Base-by-base conservation (phyloP, 2,113 vertebrate species). In the Elaphurus davidianus region DNA sequence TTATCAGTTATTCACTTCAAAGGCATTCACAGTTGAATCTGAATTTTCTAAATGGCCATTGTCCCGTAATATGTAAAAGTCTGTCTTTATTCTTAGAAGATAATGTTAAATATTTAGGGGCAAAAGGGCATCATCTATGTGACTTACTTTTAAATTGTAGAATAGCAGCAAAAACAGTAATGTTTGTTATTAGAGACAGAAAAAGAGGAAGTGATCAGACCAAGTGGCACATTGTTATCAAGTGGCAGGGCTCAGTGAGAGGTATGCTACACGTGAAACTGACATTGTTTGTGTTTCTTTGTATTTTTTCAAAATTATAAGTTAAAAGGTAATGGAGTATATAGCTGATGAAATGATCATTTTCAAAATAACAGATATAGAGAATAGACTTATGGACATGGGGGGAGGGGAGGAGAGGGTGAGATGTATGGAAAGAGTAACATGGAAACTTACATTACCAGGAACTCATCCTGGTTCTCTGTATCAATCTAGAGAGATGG, bases 251-350 rank as follows among this genome's bases (percentile, higher is more conserved):
- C 15, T 27, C 8, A 79, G 36, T 9, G 16, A 47, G 9, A 74
- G 4, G 0, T 0, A 0, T 8, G 25, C 78, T 12, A 6, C 6
- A 11, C 30, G 5, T 5, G 43, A 12, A 4, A 7, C 15, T 1
- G 1, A 2, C 14, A 15, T 4, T 25, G 19, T 45, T 30, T 28
- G 1, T 33, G 0, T 43, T n/a, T 43, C 50, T 76, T 76, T 25
- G 3, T 30, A 2, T 78, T 81, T 92, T 78, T 90, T n/a, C 45
- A 79, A 59, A 84, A 74, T 87, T 36, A 4, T 62, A 50, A 60
- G 3, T 36, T 47, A 43, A 62, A 74, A 28, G 12, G 30, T 14
- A 62, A 85, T 12, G n/a, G 11, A 33, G 36, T 76, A 27, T 5
- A 7, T 6, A 13, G 43, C 19, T 13, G 81, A 62, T 1, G 10